A percentile compares a stretch with the other conserved stretches of the same genome.
These are phyloP conservation scores for Oedothorax gibbosus DNA, from an alignment of 1,140 invertebrate genomes.

Conservation along the genomic window DNA sequence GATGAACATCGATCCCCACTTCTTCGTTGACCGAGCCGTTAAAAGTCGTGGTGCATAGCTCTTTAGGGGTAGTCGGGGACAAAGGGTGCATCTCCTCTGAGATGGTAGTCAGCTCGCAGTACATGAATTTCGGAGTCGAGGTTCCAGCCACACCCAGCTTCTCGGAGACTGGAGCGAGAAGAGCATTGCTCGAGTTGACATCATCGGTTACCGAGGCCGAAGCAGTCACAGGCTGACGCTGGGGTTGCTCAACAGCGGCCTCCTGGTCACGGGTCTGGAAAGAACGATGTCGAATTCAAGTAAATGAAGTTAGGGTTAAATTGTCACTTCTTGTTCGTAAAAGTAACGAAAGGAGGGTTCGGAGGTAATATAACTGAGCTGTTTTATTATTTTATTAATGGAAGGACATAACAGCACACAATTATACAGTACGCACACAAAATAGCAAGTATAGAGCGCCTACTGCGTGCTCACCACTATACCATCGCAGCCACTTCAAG, in stretches of 20 bases:
- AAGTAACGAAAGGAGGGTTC: neutral
- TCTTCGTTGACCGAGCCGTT: neutral
- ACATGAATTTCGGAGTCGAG: neutral
- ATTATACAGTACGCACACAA: too few species aligned
- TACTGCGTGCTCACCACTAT: too few species aligned
- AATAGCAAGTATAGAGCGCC: too few species aligned
- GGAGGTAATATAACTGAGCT: neutral
- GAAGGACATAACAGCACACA: too few species aligned
- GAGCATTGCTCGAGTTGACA: slow-evolving; percentile 14
- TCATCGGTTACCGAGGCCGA: slow-evolving; percentile 33
- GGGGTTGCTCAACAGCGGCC: slow-evolving; percentile 16
- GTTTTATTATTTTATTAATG: neutral
- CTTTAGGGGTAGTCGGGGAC: slow-evolving; percentile 18
- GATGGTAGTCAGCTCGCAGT: slow-evolving; percentile 40
- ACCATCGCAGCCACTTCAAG: too few species aligned
- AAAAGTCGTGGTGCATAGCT: slow-evolving; percentile 14
- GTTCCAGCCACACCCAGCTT: neutral
- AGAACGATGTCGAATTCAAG: neutral
- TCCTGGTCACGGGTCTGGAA: slow-evolving; percentile 23
- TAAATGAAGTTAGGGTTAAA: neutral
- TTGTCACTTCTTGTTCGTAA: too few species aligned
- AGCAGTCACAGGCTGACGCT: slow-evolving; percentile 1
- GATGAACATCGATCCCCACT: neutral
- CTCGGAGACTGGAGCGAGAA: neutral
- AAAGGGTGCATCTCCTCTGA: slow-evolving; percentile 30